Evolutionary conservation across 2,888 invertebrate species (phyloP).

Genomic region (Stratiomys singularior): DNA sequence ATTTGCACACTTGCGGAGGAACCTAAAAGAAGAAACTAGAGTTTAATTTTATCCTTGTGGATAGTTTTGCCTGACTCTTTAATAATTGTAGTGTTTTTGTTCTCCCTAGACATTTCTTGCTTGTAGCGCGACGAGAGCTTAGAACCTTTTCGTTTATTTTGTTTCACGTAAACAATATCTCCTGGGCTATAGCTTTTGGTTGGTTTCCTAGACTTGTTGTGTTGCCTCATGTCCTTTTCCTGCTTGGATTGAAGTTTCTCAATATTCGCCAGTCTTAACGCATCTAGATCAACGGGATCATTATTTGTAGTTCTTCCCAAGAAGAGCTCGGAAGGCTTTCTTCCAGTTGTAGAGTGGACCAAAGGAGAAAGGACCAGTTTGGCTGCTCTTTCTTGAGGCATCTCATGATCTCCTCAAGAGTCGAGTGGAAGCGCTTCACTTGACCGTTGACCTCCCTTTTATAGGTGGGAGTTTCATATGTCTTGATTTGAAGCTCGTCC

Average conservation of each 20-base stretch:
- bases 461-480: not conserved
- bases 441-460: too few species aligned
- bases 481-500: constrained; percentile 40
- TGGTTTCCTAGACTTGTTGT: not conserved
- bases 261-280: not conserved
- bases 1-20: not conserved
- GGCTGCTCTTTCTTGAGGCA: not conserved
- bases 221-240: not conserved
- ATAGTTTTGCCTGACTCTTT: constrained; percentile 5
- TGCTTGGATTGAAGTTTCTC: not conserved
- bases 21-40: not conserved
- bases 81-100: not conserved
- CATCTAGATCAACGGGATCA: not conserved
- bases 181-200: not conserved
- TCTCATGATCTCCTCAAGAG: not conserved
- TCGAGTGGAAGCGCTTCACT: not conserved
- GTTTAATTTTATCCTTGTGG: constrained; percentile 7
- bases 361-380: not conserved
- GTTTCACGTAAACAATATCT: not conserved
- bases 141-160: constrained; percentile 6
- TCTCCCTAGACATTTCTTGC: constrained; percentile 4
- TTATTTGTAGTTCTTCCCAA: not conserved
- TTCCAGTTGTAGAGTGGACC: not conserved
- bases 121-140: not conserved
- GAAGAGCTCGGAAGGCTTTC: not conserved